These are phyloP conservation scores for Trachelipus rathkii DNA, from an alignment of 1,140 invertebrate species.

Conservation along the genomic window DNA sequence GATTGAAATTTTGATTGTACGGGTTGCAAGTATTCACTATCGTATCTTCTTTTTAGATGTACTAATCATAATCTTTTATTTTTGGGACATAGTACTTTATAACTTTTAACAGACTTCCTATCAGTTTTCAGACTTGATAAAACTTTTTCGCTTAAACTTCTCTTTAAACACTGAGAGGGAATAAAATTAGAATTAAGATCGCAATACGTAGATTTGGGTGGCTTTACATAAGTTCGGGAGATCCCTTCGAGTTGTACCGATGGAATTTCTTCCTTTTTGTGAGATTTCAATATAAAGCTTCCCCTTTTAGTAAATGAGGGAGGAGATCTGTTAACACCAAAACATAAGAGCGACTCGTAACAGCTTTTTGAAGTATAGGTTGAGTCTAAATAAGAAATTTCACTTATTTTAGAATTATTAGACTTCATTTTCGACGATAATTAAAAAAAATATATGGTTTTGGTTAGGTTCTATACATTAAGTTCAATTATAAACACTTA, in stretches of 20 bases:
- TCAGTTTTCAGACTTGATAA: not conserved
- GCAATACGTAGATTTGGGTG: too few species aligned
- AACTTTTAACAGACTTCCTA: not conserved
- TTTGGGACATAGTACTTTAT: too few species aligned
- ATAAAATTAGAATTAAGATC: too few species aligned
- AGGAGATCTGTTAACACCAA: not conserved
- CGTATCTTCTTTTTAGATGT: not conserved
- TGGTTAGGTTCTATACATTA: too few species aligned
- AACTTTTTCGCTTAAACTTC: not conserved
- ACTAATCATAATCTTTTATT: too few species aligned
- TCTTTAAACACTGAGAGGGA: too few species aligned
- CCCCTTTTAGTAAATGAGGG: not conserved
- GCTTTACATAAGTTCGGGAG: not conserved
- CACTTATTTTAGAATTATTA: too few species aligned
- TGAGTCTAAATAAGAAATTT: not conserved
- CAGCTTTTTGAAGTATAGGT: not conserved
- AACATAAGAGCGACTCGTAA: not conserved
- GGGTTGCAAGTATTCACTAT: not conserved
- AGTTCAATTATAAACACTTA: too few species aligned
- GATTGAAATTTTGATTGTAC: too few species aligned
- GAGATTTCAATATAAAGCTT: not conserved
- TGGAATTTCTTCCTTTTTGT: not conserved
- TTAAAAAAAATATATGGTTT: too few species aligned
- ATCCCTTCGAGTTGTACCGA: not conserved
- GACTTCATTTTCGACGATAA: too few species aligned